Evolutionary conservation across 2,888 invertebrate species (phyloP), one percentile per base, ranked within the genome.

Genomic region (Argyresthia goedartella): DNA sequence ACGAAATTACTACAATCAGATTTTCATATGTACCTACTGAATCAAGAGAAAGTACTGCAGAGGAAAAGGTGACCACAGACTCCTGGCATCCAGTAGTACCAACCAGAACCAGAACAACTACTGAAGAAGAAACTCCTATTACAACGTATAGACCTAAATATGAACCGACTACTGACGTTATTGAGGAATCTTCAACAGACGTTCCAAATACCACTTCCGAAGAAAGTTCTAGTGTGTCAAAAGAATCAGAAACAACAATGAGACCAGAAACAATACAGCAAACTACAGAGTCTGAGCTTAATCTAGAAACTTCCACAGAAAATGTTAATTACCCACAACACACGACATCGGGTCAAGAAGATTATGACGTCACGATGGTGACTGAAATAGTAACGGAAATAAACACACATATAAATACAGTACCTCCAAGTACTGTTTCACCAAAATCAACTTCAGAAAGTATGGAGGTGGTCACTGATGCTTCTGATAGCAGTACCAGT

Each of bases 121-220:
- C 71, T 8, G 58, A 68, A 35, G 59, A 71, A 54, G 73, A 81
- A 47, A 64, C 55, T 16, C 70, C 73, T 41, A 65, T 85, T 15
- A 86, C 86, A n/a, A 86, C 86, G 11, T 85, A 86, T 34, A 71
- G 85, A 57, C 85, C 87, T 51, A 69, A 64, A 57, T 82, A 75
- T 59, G 57, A 66, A 16, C 73, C 81, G 7, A 73, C 77, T 14
- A 73, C 71, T n/a, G 75, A 67, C 44, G 48, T 63, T 25, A 49
- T 50, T 33, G 73, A 75, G 53, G 79, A 81, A 60, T 67, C 65
- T 4, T 77, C 81, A 0, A 76, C 76, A 39, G 55, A 60, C 1
- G 53, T 67, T 11, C 62, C 68, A 50, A 79, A 84, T 52, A 73
- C 72, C 0, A 78, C 77, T 25, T 25, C 25, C 25, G 25, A 2